Conservation (phyloP, 2,797 vertebrate species). For the Arvicola amphibius region DNA sequence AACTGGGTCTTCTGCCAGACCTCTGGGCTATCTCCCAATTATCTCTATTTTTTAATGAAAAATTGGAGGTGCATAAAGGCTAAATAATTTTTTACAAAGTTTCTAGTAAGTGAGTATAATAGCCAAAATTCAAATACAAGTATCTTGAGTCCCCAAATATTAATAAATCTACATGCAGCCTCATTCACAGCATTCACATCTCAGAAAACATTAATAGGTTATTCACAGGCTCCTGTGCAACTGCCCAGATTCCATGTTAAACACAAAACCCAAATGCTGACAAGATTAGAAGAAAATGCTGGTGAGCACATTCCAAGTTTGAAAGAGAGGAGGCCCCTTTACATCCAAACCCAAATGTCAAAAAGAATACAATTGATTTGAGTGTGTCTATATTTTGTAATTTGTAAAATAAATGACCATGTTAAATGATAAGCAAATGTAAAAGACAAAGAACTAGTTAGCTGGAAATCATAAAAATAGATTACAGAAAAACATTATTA, state of each 20-base stretch:
- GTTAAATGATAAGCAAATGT: neutral
- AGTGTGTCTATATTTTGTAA: slow-evolving; percentile 7
- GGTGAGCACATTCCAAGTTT: neutral
- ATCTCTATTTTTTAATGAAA: neutral
- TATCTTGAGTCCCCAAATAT: neutral
- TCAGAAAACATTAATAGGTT: slow-evolving; percentile 27
- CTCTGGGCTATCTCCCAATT: neutral
- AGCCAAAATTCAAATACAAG: slow-evolving; percentile 21
- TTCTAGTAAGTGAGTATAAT: neutral
- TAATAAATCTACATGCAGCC: neutral
- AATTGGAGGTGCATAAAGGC: neutral
- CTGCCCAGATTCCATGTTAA: neutral
- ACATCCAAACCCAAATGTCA: neutral
- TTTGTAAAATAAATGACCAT: slow-evolving; percentile 51
- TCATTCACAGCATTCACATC: neutral
- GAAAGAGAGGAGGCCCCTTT: neutral
- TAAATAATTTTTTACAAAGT: neutral
- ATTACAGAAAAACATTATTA: slow-evolving; percentile 39
- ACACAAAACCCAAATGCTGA: slow-evolving; percentile 23
- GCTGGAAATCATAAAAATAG: slow-evolving; percentile 21
- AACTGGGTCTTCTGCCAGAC: neutral
- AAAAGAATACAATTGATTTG: slow-evolving; percentile 15
- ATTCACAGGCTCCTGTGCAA: neutral
- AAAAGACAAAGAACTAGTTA: neutral
- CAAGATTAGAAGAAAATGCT: slow-evolving; percentile 23